These are phyloP conservation scores for Melitaea cinxia DNA, from an alignment of 1,140 invertebrate genomes.

Conservation along the genomic window DNA sequence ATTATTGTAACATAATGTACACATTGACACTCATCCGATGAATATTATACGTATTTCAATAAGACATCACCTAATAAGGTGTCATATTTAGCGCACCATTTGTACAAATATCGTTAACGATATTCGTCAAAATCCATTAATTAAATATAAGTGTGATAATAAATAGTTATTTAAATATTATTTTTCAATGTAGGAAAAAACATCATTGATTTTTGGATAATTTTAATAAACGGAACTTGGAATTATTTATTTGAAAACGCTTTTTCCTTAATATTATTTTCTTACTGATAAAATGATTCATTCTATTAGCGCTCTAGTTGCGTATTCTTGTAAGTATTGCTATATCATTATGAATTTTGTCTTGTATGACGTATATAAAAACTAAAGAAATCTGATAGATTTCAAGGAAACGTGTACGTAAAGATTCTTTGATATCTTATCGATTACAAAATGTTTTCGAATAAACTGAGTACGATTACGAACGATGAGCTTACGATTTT, in stretches of 20 bases:
- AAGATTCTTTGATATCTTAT: too few species aligned
- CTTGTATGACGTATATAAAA: background rate
- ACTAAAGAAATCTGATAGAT: background rate
- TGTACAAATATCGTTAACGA: background rate
- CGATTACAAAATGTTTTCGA: too few species aligned
- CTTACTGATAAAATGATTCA: slow-evolving; percentile 13
- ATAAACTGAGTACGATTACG: too few species aligned
- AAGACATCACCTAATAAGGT: background rate
- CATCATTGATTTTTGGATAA: too few species aligned
- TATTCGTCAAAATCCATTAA: background rate
- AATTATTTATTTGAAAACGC: too few species aligned
- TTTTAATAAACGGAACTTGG: too few species aligned
- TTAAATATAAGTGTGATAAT: background rate
- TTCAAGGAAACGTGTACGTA: background rate
- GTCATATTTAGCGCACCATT: background rate
- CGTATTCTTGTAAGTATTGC: too few species aligned
- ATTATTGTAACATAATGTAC: background rate
- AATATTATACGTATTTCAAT: background rate
- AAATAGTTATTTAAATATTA: background rate
- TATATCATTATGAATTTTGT: too few species aligned
- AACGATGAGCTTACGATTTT: too few species aligned
- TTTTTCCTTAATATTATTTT: background rate
- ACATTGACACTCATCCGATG: background rate
- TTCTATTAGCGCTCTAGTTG: background rate
- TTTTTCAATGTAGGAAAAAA: background rate